Evolutionary conservation across 2,888 invertebrate genomes (phyloP).

Genomic region (Dicyrtoma fusca): DNA sequence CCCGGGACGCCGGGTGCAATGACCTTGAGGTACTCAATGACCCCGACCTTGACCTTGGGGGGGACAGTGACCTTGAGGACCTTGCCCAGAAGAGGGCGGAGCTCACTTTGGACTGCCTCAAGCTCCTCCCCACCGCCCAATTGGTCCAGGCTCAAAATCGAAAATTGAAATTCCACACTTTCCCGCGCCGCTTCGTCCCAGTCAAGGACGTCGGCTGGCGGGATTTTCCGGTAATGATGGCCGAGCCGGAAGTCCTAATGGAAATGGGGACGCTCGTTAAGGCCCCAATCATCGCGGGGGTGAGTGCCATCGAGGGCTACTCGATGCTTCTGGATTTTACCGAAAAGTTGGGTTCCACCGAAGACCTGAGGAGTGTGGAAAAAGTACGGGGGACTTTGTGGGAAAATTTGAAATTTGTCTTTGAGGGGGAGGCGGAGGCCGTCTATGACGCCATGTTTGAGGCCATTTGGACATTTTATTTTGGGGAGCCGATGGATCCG

Average conservation of each 20-base stretch:
- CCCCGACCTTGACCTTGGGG: constrained; percentile 20
- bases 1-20: constrained; percentile 30
- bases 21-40: not conserved
- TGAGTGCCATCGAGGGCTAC: constrained; percentile 50
- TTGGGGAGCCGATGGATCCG: constrained; percentile 38
- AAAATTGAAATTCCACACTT: constrained; percentile 44
- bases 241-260: constrained; percentile 41
- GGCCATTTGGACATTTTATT: constrained; percentile 54
- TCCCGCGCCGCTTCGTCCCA: constrained; percentile 45
- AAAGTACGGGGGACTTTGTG: constrained; percentile 36
- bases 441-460: constrained; percentile 46
- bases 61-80: constrained; percentile 28
- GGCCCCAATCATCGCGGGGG: constrained; percentile 49
- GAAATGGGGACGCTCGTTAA: constrained; percentile 42
- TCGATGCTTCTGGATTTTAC: constrained; percentile 50
- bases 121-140: constrained; percentile 37
- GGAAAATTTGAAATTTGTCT: constrained; percentile 39
- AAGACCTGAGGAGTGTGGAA: constrained; percentile 27
- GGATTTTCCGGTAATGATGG: constrained; percentile 37
- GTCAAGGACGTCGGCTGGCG: constrained; percentile 45
- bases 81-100: not conserved
- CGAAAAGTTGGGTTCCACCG: constrained; percentile 4
- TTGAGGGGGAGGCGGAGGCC: constrained; percentile 38
- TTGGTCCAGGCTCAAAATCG: constrained; percentile 45
- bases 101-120: constrained; percentile 42